Evolutionary conservation across 2,888 invertebrate genomes (phyloP).

Genomic region (Eupeodes latifasciatus): DNA sequence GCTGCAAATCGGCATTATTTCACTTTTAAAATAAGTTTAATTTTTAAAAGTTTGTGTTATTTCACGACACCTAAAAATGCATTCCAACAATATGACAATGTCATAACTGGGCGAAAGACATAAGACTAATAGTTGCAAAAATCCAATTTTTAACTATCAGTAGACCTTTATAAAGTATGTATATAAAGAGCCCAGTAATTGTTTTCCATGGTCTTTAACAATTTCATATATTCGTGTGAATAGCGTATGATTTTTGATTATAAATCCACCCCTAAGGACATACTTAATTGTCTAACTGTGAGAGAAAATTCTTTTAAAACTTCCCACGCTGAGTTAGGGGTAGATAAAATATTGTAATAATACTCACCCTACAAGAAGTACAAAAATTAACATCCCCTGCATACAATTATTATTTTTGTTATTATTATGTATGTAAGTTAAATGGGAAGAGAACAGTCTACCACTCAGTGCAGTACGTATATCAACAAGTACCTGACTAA

Average conservation of each 20-base stretch:
- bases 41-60: too few species aligned
- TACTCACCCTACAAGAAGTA: background rate
- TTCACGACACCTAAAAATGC: too few species aligned
- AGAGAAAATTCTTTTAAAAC: slow-evolving; percentile 58
- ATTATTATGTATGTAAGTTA: slow-evolving; percentile 9
- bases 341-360: slow-evolving; percentile 1
- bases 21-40: too few species aligned
- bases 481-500: slow-evolving; percentile 73
- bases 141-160: background rate
- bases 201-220: slow-evolving; percentile 46
- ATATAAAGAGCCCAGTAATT: slow-evolving; percentile 32
- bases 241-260: slow-evolving; percentile 66
- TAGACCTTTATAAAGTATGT: background rate
- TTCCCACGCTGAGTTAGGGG: slow-evolving; percentile 69
- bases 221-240: slow-evolving; percentile 55
- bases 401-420: slow-evolving; percentile 33
- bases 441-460: background rate
- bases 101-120: too few species aligned
- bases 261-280: slow-evolving; percentile 56
- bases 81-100: too few species aligned
- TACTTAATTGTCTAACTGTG: slow-evolving; percentile 49
- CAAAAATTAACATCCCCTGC: slow-evolving; percentile 56
- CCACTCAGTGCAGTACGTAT: slow-evolving; percentile 18
- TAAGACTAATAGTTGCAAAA: too few species aligned
- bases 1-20: too few species aligned